Conservation (phyloP, 2,888 invertebrate species). For the Nephrotoma flavescens region DNA sequence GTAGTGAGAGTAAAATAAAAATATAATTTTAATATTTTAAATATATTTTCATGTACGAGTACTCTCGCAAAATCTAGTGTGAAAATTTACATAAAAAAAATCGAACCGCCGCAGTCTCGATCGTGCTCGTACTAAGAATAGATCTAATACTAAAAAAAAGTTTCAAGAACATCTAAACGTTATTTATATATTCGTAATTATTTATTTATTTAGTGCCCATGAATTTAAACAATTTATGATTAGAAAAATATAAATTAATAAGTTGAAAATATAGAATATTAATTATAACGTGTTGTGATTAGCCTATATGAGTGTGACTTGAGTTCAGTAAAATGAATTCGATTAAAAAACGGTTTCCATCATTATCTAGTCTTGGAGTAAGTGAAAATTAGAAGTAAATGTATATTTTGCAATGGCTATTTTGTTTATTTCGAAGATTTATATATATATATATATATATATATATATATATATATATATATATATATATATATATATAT, state of each 20-base stretch:
- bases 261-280: background rate
- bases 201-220: background rate
- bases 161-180: background rate
- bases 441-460: background rate
- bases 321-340: background rate
- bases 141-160: background rate
- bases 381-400: constrained; percentile 18
- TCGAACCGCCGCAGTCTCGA: background rate
- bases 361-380: constrained; percentile 38
- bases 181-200: background rate
- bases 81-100: background rate
- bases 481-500: too few relatives aligned
- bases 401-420: background rate
- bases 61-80: background rate
- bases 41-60: background rate
- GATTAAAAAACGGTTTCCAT: constrained; percentile 37
- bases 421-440: background rate
- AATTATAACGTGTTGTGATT: background rate
- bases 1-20: background rate
- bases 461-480: too few relatives aligned
- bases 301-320: background rate
- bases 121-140: constrained; percentile 6
- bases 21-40: background rate
- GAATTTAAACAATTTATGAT: background rate
- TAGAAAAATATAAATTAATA: background rate